Evolutionary conservation across 2,888 invertebrate genomes (phyloP).

Genomic region (Volucella inflata): DNA sequence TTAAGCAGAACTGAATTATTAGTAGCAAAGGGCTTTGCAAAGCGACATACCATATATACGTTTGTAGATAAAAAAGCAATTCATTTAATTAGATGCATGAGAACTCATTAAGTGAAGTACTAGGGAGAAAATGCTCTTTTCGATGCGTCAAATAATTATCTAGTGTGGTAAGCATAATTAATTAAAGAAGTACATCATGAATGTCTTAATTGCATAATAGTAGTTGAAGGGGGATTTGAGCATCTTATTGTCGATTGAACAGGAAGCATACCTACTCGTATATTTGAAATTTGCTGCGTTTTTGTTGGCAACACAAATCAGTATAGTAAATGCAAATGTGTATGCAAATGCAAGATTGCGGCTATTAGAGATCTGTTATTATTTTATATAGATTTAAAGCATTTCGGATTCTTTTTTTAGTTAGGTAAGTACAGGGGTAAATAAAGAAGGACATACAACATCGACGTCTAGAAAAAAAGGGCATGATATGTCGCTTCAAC

Average conservation of each 20-base stretch:
- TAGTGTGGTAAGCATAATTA: slow-evolving; percentile 56
- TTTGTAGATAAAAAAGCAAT: slow-evolving; percentile 77
- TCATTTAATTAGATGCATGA: slow-evolving; percentile 83
- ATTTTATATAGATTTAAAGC: no score
- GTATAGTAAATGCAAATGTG: no score
- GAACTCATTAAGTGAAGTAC: slow-evolving; percentile 83
- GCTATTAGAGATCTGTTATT: no score
- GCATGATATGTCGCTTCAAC: no score
- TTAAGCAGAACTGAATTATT: slow-evolving; percentile 35
- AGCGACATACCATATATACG: slow-evolving; percentile 65
- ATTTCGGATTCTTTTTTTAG: no score
- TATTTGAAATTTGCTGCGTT: no score
- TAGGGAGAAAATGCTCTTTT: slow-evolving; percentile 70
- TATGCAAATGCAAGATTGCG: no score
- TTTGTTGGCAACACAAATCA: no score
- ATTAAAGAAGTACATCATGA: slow-evolving; percentile 52
- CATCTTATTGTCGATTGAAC: neutral
- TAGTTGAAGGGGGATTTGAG: slow-evolving; percentile 11
- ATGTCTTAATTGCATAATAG: slow-evolving; percentile 53
- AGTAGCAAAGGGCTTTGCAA: slow-evolving; percentile 11
- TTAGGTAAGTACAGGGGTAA: no score
- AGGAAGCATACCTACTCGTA: no score
- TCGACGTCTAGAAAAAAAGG: no score
- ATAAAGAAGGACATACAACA: no score
- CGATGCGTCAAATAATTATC: slow-evolving; percentile 64